These are phyloP conservation scores for Morinoia aosen DNA, from an alignment of 2,888 invertebrate species.

Conservation along the genomic window DNA sequence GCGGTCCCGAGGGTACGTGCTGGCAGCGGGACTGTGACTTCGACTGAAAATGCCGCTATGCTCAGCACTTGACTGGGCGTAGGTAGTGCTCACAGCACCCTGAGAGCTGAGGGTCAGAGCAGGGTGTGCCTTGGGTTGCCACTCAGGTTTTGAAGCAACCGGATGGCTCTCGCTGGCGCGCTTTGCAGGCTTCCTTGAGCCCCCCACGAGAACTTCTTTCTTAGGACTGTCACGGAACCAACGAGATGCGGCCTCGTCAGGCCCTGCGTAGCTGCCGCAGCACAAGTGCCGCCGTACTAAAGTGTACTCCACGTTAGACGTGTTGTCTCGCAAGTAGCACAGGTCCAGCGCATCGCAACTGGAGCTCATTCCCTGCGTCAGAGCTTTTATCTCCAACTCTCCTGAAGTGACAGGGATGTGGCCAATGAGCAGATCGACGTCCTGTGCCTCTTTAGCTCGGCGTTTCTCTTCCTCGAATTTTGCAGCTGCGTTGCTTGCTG, in stretches of 20 bases:
- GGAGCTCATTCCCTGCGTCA: neutral
- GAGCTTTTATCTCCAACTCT: neutral
- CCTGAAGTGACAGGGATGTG: neutral
- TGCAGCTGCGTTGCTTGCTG: neutral
- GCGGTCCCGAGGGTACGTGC: conserved; percentile 7
- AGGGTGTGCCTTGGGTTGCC: neutral
- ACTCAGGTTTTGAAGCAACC: neutral
- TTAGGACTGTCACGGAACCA: neutral
- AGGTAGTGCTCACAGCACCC: neutral
- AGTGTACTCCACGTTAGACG: conserved; percentile 45
- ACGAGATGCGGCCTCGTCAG: neutral
- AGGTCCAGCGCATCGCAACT: conserved; percentile 21
- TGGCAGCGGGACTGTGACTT: neutral
- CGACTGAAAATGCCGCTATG: neutral
- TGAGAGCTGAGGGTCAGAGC: neutral
- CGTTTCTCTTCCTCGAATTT: neutral
- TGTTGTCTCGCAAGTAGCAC: conserved; percentile 37
- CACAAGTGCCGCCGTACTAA: conserved; percentile 45
- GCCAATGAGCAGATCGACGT: conserved; percentile 40
- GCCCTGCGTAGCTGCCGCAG: conserved; percentile 36
- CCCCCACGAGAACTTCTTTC: neutral
- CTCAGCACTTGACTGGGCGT: neutral
- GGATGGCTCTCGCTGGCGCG: neutral
- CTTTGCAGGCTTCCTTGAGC: neutral
- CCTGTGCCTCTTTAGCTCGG: neutral